Conservation (phyloP, 2,113 vertebrate species). For the Carassius gibelio region DNA sequence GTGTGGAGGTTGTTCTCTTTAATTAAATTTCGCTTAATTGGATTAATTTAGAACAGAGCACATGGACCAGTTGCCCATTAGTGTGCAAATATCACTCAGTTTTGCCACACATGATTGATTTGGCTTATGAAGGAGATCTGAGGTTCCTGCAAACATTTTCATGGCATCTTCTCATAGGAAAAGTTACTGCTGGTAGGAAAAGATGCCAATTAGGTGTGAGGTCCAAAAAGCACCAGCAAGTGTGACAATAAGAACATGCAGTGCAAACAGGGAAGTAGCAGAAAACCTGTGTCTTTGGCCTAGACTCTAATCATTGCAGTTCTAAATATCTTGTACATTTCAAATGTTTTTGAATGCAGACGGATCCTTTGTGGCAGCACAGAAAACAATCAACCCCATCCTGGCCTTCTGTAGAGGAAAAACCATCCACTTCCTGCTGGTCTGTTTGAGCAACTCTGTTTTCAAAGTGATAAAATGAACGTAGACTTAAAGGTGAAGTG, state of each 20-base stretch:
- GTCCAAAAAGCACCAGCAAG: not conserved
- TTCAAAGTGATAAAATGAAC: not conserved
- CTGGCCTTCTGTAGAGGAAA: constrained; percentile 96
- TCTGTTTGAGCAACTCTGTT: constrained; percentile 57
- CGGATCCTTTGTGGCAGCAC: constrained; percentile 89
- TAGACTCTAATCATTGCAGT: not conserved
- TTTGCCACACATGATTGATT: not conserved
- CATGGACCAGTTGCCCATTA: not conserved
- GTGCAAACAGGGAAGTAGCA: not conserved
- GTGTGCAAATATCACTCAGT: not conserved
- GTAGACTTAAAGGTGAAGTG: not conserved
- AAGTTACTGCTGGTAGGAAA: not conserved
- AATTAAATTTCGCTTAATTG: not conserved
- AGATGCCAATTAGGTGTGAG: not conserved
- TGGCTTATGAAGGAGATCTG: not conserved
- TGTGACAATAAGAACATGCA: not conserved
- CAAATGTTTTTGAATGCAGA: constrained; percentile 70
- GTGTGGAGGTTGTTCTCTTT: constrained; percentile 6
- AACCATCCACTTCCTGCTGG: constrained; percentile 91
- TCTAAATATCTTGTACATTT: not conserved
- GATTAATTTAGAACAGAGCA: constrained; percentile 10
- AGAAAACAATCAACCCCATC: constrained; percentile 88
- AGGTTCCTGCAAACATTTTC: not conserved
- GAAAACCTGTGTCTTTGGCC: not conserved
- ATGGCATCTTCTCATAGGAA: not conserved